These are phyloP conservation scores for Acromyrmex heyeri DNA, from an alignment of 1,140 invertebrate species.

Conservation along the genomic window DNA sequence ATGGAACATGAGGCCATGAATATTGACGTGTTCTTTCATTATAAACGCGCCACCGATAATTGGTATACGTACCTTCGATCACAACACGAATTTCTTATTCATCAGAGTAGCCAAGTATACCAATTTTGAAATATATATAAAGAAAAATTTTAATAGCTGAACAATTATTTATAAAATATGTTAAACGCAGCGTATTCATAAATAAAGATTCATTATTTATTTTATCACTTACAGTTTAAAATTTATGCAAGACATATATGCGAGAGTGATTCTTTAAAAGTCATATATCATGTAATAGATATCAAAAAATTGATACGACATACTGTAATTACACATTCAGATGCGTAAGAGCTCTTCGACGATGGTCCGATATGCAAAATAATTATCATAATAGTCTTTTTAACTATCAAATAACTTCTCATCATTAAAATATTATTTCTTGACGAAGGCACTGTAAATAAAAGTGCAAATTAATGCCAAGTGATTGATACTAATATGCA, in stretches of 20 bases:
- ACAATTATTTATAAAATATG: not conserved
- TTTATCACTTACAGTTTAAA: not conserved
- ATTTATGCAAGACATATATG: not conserved
- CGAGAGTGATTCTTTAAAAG: not conserved
- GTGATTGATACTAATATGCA: conserved; percentile 56
- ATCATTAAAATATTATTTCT: conserved; percentile 13
- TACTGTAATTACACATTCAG: not conserved
- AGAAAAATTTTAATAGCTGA: not conserved
- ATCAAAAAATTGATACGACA: not conserved
- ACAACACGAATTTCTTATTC: conserved; percentile 32
- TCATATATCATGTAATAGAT: not conserved
- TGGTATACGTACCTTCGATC: conserved; percentile 5
- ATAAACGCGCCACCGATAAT: conserved; percentile 59
- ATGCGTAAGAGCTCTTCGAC: not conserved
- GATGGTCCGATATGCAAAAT: not conserved
- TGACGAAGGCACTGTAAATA: not conserved
- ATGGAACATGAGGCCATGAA: conserved; percentile 75
- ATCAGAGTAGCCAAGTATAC: conserved; percentile 1
- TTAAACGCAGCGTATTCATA: not conserved
- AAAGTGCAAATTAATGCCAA: conserved; percentile 31
- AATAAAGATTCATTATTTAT: not conserved
- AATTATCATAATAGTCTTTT: not conserved
- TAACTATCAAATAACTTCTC: not conserved
- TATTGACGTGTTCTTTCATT: conserved; percentile 79
- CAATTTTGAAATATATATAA: not conserved